These are phyloP conservation scores for Drosophila parabipectinata DNA, from an alignment of 1,140 invertebrate species.

Conservation along the genomic window DNA sequence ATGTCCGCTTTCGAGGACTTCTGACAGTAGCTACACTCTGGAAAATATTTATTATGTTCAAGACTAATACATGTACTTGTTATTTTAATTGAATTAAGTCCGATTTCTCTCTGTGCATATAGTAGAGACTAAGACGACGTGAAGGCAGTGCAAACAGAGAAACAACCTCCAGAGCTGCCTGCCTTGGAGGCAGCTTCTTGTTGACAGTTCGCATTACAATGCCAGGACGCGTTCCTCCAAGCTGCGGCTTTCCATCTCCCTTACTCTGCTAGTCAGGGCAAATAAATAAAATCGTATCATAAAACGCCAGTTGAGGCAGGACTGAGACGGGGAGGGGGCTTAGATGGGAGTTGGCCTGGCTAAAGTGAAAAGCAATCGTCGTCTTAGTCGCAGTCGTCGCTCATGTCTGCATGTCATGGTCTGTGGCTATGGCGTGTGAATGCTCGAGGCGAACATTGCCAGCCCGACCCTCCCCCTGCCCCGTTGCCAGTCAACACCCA, in stretches of 20 bases:
- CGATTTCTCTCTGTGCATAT: conserved; percentile 3
- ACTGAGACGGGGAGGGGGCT: not conserved
- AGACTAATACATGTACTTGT: not conserved
- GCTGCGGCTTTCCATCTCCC: conserved; percentile 21
- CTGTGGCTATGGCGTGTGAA: conserved; percentile 77
- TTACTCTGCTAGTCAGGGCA: conserved; percentile 41
- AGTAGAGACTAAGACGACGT: conserved; percentile 8
- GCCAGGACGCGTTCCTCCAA: conserved; percentile 61
- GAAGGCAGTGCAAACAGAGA: conserved; percentile 33
- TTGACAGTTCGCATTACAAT: conserved; percentile 79
- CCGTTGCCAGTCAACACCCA: not conserved
- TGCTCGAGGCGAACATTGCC: conserved; percentile 66
- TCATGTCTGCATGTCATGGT: conserved; percentile 66
- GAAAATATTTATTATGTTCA: conserved; percentile 3
- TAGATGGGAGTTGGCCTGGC: conserved; percentile 16
- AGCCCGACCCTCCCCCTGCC: conserved; percentile 2
- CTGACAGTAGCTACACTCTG: conserved; percentile 30
- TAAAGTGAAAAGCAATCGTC: conserved; percentile 76
- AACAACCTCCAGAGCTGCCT: conserved; percentile 53
- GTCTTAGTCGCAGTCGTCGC: conserved; percentile 55
- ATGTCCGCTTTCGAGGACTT: conserved; percentile 41
- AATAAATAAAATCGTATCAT: conserved; percentile 80
- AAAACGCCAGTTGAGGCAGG: conserved; percentile 53
- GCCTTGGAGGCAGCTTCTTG: conserved; percentile 66
- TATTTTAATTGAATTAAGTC: too few relatives aligned